Evolutionary conservation across 2,113 vertebrate species (phyloP).

Genomic region (Zapornia atra): DNA sequence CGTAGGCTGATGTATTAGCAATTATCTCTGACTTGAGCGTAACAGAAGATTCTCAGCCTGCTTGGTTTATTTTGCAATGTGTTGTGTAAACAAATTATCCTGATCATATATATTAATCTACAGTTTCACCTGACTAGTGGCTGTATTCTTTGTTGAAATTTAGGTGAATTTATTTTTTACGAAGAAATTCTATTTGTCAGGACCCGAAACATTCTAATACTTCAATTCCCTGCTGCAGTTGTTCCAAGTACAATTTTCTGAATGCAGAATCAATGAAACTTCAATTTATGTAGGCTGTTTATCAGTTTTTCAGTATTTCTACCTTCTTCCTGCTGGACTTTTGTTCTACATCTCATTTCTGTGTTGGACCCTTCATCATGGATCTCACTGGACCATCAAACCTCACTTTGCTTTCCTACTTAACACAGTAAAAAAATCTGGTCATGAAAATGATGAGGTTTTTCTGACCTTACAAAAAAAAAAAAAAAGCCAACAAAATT

Average conservation of each 20-base stretch:
- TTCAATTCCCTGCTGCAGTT: background rate
- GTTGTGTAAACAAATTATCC: slow-evolving; percentile 9
- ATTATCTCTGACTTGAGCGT: background rate
- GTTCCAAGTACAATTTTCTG: background rate
- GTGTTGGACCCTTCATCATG: background rate
- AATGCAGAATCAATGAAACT: background rate
- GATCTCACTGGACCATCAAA: background rate
- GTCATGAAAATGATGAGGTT: background rate
- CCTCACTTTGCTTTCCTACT: background rate
- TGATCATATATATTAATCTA: background rate
- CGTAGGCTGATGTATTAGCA: background rate
- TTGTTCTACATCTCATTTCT: background rate
- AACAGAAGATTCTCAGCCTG: background rate
- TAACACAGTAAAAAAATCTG: background rate
- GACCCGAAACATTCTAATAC: background rate
- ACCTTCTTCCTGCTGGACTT: background rate
- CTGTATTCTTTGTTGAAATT: background rate
- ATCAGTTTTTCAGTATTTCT: background rate
- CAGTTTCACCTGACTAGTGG: background rate
- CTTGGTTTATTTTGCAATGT: background rate
- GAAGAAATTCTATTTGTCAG: slow-evolving; percentile 5
- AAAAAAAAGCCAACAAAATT: background rate
- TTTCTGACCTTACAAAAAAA: background rate
- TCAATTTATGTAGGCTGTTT: background rate
- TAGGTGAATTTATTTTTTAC: background rate